These are phyloP conservation scores for Pseudochaenichthys georgianus DNA, from an alignment of 2,797 vertebrate species.

Conservation along the genomic window DNA sequence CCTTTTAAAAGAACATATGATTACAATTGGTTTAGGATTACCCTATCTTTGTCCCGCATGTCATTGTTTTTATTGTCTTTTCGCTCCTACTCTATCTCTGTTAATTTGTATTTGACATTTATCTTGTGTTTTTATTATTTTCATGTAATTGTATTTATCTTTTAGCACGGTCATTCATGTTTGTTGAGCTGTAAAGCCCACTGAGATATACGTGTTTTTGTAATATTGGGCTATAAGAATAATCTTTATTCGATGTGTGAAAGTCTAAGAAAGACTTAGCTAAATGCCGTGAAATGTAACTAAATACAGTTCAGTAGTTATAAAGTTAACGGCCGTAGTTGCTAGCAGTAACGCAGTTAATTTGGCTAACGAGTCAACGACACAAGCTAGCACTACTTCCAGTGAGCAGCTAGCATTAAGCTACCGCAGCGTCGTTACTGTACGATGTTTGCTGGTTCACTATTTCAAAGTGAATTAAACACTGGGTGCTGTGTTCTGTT, in stretches of 20 bases:
- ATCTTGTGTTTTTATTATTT: too few species aligned
- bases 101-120: too few species aligned
- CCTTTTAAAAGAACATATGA: too few species aligned
- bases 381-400: constrained; percentile 67
- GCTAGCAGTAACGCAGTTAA: constrained; percentile 68
- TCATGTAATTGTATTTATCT: too few species aligned
- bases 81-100: too few species aligned
- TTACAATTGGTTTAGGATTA: too few species aligned
- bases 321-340: constrained; percentile 48
- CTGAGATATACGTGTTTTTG: too few species aligned
- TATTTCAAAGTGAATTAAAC: constrained; percentile 37
- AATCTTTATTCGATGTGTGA: neutral
- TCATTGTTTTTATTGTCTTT: too few species aligned
- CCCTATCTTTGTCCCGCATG: too few species aligned
- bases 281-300: neutral
- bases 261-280: neutral
- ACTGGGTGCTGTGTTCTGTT: neutral
- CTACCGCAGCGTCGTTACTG: constrained; percentile 65
- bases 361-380: constrained; percentile 71
- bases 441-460: constrained; percentile 40
- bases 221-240: too few species aligned
- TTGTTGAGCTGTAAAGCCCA: too few species aligned
- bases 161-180: too few species aligned
- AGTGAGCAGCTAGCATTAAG: constrained; percentile 62
- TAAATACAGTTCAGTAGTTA: neutral